A percentile compares a stretch with the other conserved stretches of the same genome.
These are phyloP conservation scores for Drosophila ohnishii DNA, from an alignment of 1,140 invertebrate species.

Conservation along the genomic window DNA sequence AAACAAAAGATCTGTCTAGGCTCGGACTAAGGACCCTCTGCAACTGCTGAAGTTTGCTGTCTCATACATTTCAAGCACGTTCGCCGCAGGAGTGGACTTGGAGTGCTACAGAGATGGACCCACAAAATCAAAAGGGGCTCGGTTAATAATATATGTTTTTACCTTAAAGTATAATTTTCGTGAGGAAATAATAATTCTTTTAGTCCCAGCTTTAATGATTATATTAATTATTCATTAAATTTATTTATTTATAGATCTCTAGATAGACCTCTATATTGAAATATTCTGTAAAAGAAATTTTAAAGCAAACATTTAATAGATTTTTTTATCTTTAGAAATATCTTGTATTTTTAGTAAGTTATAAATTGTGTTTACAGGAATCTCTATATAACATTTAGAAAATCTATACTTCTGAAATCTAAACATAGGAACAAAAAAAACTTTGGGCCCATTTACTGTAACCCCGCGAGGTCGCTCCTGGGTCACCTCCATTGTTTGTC, in stretches of 20 bases:
- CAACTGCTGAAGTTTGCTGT: slow-evolving; percentile 27
- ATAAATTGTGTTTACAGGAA: too few relatives aligned
- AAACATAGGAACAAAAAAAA: not conserved
- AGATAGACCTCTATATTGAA: not conserved
- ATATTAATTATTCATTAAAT: too few relatives aligned
- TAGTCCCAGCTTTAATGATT: too few relatives aligned
- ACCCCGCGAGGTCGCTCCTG: slow-evolving; percentile 26
- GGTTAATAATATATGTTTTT: not conserved
- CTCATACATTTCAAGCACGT: slow-evolving; percentile 48
- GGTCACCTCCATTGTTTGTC: slow-evolving; percentile 66
- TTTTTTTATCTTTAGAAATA: not conserved
- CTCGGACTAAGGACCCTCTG: slow-evolving; percentile 22
- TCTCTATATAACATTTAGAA: not conserved
- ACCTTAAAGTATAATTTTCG: not conserved
- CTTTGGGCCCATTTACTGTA: not conserved
- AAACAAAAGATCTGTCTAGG: slow-evolving; percentile 53
- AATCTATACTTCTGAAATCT: not conserved
- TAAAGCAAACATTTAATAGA: not conserved
- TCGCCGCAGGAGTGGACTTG: slow-evolving; percentile 4
- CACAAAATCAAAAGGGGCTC: not conserved
- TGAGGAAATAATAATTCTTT: too few relatives aligned
- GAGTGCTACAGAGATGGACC: not conserved
- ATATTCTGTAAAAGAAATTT: not conserved
- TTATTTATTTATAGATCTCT: too few relatives aligned
- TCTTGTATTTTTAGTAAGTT: not conserved